phyloP scores from a whole-genome alignment of 2,113 vertebrate genomes.

The Hypanus sabinus region DNA sequence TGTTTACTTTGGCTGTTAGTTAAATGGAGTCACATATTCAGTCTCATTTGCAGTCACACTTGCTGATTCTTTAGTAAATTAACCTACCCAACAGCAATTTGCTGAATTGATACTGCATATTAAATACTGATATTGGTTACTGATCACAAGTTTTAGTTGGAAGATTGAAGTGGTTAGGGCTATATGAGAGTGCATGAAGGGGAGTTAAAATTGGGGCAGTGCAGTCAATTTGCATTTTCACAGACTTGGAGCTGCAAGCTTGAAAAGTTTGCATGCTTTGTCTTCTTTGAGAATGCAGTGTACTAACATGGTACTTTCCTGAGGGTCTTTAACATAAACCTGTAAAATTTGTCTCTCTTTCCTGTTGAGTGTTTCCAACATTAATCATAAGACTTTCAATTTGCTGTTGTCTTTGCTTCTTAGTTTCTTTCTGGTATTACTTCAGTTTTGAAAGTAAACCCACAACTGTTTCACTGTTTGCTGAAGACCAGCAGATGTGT shows the following conservation, averaged over 20 bases:
- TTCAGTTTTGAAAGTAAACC: not conserved
- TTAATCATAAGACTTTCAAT: not conserved
- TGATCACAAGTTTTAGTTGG: not conserved
- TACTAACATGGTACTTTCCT: not conserved
- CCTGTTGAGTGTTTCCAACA: too few species aligned
- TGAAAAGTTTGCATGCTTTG: not conserved
- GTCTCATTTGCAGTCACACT: not conserved
- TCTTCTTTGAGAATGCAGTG: not conserved
- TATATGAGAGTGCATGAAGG: not conserved
- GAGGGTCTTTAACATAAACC: not conserved
- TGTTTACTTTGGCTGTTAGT: not conserved
- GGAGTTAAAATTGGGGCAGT: not conserved
- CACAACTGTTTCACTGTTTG: not conserved
- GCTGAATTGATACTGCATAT: not conserved
- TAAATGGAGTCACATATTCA: not conserved
- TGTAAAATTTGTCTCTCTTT: not conserved
- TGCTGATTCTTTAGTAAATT: not conserved
- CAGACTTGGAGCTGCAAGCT: not conserved
- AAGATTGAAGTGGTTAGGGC: too few species aligned
- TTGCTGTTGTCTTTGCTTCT: not conserved
- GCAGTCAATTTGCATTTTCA: not conserved
- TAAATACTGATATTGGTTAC: not conserved
- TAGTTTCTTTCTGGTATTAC: not conserved
- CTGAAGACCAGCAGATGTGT: not conserved
- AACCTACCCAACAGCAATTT: not conserved